These are phyloP conservation scores for Strigamia crassipes DNA, from an alignment of 2,888 invertebrate species.

Conservation along the genomic window DNA sequence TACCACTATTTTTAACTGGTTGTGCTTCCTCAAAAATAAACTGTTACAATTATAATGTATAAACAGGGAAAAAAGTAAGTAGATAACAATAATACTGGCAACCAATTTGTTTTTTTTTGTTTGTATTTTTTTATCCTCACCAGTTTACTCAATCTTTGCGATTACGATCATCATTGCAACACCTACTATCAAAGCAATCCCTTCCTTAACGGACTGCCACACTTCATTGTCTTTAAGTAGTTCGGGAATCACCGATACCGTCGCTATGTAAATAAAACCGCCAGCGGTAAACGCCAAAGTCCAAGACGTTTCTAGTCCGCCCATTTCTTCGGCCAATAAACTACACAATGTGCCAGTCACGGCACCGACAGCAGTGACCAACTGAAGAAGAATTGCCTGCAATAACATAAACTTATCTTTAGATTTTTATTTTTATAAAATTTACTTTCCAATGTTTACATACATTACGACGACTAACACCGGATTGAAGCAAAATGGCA, in stretches of 20 bases:
- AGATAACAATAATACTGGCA: neutral
- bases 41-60: neutral
- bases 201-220: constrained; percentile 88
- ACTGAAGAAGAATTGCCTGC: constrained; percentile 89
- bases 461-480: constrained; percentile 68
- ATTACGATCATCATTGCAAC: constrained; percentile 96
- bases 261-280: constrained; percentile 99
- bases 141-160: constrained; percentile 61
- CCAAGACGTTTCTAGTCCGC: constrained; percentile 76
- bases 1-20: neutral
- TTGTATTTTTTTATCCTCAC: neutral
- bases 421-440: neutral
- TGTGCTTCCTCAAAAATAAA: neutral
- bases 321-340: constrained; percentile 75
- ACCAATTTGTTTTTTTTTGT: neutral
- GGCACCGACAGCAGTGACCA: constrained; percentile 93
- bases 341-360: constrained; percentile 89
- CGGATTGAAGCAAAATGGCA: constrained; percentile 96
- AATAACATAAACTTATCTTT: constrained; percentile 49
- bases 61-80: constrained; percentile 1
- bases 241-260: constrained; percentile 98
- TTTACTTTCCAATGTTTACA: neutral
- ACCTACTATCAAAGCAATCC: constrained; percentile 82
- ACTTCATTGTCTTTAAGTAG: constrained; percentile 85
- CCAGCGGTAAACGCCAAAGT: constrained; percentile 97